These are phyloP conservation scores for Hippocampus abdominalis DNA, from an alignment of 2,113 vertebrate genomes.

Conservation along the genomic window DNA sequence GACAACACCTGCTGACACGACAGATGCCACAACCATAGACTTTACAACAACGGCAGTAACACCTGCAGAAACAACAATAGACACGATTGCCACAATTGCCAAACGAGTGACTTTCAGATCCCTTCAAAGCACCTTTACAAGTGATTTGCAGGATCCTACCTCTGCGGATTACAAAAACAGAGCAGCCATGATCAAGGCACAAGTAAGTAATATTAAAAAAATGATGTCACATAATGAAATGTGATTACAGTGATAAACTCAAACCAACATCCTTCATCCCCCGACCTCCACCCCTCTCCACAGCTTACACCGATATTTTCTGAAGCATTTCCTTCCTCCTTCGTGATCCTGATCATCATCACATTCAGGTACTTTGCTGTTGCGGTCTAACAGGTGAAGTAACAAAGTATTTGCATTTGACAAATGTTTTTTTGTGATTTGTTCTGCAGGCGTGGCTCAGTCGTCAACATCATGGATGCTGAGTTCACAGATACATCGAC, in stretches of 20 bases:
- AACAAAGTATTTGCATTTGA: background rate
- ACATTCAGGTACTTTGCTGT: conserved; percentile 29
- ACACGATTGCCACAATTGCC: background rate
- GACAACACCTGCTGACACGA: background rate
- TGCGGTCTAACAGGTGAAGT: background rate
- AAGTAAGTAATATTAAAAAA: background rate
- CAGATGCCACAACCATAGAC: background rate
- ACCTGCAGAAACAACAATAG: no score
- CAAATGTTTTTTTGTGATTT: background rate
- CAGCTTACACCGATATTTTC: conserved; percentile 23
- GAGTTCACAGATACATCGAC: background rate
- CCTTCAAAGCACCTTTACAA: background rate
- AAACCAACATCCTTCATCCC: background rate
- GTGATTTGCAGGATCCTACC: conserved; percentile 1
- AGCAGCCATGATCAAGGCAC: background rate
- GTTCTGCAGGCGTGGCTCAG: conserved; percentile 42
- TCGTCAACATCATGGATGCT: conserved; percentile 11
- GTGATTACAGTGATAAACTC: background rate
- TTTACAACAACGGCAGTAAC: background rate
- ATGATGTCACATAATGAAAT: background rate
- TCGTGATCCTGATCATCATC: background rate
- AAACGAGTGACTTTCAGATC: conserved; percentile 11
- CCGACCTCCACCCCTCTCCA: background rate
- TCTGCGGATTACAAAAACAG: background rate
- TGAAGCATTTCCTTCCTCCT: conserved; percentile 1